Evolutionary conservation across 1,140 invertebrate genomes (phyloP), one percentile per base, ranked within the genome.

Genomic region (Calephelis virginiensis): DNA sequence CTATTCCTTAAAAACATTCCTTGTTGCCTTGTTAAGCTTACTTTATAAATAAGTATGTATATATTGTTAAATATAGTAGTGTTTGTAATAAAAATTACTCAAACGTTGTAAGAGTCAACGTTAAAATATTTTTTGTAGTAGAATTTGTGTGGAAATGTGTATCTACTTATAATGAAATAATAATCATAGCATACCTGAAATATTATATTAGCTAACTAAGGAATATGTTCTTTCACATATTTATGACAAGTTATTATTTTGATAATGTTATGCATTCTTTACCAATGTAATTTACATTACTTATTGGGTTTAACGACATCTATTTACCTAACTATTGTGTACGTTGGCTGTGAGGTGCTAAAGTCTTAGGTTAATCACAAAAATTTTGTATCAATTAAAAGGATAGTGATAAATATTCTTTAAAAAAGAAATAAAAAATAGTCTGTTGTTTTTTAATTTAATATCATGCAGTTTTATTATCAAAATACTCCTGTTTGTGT

Each of bases 261-360:
- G 28, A 9, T 9, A 43, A 43, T 43, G 8, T 43, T 43, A 43
- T 8, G 40, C 40, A 43, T 7, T 43, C 40, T 9, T 9, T 43
- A 43, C 8, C 40, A 43, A 8, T 43, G 28, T 43, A 8, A 43
- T 43, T 43, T 43, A 43, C 7, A 43, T 8, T 43, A 8, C 8
- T 8, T 43, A 8, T 43, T 43, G 8, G 6, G 8, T 43, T 43
- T 43, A 8, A 43, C 40, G 40, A 8, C 8, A 8, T 43, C 8
- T 43, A 43, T 6, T 9, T 43, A 56, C 12, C 11, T 12, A 28
- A 56, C 17, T 17, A 48, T 68, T 53, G 11, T 65, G 64, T 56
- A 65, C 69, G 69, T 72, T 83, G 83, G 82, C 83, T 86, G 83
- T 86, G 83, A 84, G 75, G 75, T 68, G 73, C 68, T 74, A 71